Conservation (phyloP, 2,113 vertebrate genomes). For the human region GRCh38 chr20:14230001-14230500, state of each 20-base stretch:
- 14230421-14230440: neutral
- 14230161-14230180: neutral
- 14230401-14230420: neutral
- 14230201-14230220: neutral
- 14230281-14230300: neutral
- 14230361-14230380: neutral
- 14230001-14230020: neutral
- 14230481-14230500: neutral
- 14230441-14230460: neutral
- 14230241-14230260: neutral
- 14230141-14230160: neutral
- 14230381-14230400: neutral
- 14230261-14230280: neutral
- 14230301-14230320: neutral
- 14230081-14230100: neutral
- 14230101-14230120: neutral
- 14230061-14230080: neutral
- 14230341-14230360: neutral
- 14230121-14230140: neutral
- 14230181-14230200: neutral
- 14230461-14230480: neutral
- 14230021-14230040: neutral
- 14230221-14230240: neutral
- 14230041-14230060: neutral
- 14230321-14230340: neutral